Evolutionary conservation across 2,797 vertebrate genomes (phyloP).

Genomic region (Chrosomus eos): DNA sequence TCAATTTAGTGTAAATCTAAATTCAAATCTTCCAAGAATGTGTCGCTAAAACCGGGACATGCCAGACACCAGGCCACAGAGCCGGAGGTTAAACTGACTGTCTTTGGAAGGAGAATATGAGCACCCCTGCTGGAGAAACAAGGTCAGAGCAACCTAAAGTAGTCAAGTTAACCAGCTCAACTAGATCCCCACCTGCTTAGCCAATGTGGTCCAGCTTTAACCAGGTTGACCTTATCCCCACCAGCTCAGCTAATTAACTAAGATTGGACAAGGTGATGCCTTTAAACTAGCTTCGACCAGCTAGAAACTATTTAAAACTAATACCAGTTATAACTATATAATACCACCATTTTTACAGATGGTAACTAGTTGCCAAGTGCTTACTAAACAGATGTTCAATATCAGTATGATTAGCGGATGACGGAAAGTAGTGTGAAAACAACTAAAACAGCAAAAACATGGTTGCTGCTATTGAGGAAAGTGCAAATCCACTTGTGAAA

Average conservation of each 20-base stretch:
- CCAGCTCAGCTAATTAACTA: background rate
- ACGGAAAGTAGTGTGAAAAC: background rate
- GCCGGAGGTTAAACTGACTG: background rate
- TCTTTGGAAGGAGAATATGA: background rate
- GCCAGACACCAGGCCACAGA: constrained; percentile 21
- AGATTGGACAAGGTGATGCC: background rate
- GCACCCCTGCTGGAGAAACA: background rate
- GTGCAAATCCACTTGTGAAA: background rate
- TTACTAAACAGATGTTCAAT: background rate
- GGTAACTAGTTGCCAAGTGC: background rate
- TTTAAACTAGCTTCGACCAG: background rate
- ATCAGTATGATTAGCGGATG: background rate
- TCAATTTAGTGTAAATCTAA: background rate
- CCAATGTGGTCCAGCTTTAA: background rate
- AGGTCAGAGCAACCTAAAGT: constrained; percentile 1
- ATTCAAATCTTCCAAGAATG: constrained; percentile 30
- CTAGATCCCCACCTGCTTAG: background rate
- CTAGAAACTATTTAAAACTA: background rate
- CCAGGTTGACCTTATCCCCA: background rate
- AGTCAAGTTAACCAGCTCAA: background rate
- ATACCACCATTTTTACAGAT: background rate
- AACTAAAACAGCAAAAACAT: background rate
- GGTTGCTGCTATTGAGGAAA: background rate
- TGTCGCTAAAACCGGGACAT: background rate
- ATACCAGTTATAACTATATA: too few species aligned